Conservation (phyloP, 1,140 invertebrate genomes). For the Physella acuta region DNA sequence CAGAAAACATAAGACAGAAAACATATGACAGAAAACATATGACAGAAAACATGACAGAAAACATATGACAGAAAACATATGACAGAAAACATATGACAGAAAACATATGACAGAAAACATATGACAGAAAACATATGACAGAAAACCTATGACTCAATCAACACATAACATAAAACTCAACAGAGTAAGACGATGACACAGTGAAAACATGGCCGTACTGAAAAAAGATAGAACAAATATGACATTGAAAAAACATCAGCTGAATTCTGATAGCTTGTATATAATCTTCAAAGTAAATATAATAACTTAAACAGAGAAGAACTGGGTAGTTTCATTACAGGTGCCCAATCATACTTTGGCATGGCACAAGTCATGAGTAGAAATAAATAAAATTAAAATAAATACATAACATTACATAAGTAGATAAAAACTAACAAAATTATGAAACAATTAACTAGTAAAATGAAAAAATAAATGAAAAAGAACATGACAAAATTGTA, state of each 20-base stretch:
- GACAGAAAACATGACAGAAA: too few relatives aligned
- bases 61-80: too few relatives aligned
- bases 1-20: background rate
- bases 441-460: background rate
- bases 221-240: background rate
- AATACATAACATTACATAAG: background rate
- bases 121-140: too few relatives aligned
- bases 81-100: too few relatives aligned
- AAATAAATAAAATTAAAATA: background rate
- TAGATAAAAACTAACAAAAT: background rate
- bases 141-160: background rate
- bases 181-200: background rate
- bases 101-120: too few relatives aligned
- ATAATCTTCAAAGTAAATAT: background rate
- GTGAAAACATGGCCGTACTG: background rate
- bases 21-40: background rate
- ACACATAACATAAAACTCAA: background rate
- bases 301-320: background rate
- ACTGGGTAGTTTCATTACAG: background rate
- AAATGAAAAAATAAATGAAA: background rate
- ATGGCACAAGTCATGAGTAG: background rate
- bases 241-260: background rate
- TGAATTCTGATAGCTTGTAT: background rate
- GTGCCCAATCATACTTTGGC: background rate
- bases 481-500: background rate